Evolutionary conservation across 2,113 vertebrate genomes (phyloP), one percentile per base, ranked within the genome.

Genomic region (Nothobranchius kuhntae): DNA sequence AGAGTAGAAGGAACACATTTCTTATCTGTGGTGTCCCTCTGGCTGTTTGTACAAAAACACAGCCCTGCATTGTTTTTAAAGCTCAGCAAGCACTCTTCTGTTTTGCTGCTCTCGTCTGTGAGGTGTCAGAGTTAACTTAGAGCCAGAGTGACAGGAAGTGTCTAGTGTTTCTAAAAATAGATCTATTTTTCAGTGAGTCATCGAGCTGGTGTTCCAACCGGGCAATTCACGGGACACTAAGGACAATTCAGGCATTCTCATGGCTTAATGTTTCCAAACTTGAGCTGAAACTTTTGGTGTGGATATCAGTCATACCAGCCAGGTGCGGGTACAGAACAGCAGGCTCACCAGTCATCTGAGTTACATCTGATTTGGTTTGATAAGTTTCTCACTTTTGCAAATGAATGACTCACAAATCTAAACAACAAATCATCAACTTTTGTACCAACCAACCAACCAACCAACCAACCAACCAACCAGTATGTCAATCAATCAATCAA

Each of bases 141-240:
- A 87, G 75, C 62, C 38, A 59, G 42, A 82, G 68, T 81, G 80
- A 86, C 82, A 82, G 56, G 58, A 63, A 76, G 69, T 64, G 56
- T 65, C 15, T 54, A 35, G 44, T 36, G 36, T 36, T 57, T 71
- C 84, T 86, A 87, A 84, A 83, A 89, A 90, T 89, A 89, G 71
- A 61, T 58, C 57, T 26, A 10, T 46, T 73, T 77, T 80, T 61
- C 47, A 61, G 69, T 88, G 86, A 88, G 79, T 89, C 87, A 90
- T 42, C 60, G 48, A 42, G 30, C 53, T 35, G 10, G 6, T 64
- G 54, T 66, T 55, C 63, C 35, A 53, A 70, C 13, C 38, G 7
- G 38, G 38, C 38, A 7, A 51, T 54, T 75, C 61, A 66, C 45
- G 10, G 53, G 65, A 65, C 26, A 35, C 53, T n/a, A 35, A 61